Conservation (phyloP, 2,888 invertebrate species). For the Eristalis tenax region DNA sequence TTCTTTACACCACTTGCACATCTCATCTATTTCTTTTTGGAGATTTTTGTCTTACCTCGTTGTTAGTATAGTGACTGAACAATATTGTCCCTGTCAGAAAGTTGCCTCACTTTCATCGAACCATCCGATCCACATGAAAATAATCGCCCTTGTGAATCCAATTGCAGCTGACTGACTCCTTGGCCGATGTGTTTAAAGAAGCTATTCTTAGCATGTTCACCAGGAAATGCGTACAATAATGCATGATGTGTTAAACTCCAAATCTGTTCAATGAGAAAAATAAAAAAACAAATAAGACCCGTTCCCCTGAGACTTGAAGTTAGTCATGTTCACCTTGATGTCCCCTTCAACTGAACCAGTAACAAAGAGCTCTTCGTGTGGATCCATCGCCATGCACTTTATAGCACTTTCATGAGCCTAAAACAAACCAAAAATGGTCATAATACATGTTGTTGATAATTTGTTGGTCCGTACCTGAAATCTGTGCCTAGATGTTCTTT, state of each 20-base stretch:
- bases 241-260: constrained; percentile 96
- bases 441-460: background rate
- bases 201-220: constrained; percentile 96
- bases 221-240: constrained; percentile 92
- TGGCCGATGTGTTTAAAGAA: constrained; percentile 99
- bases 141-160: constrained; percentile 93
- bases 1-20: too few species aligned
- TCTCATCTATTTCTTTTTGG: too few species aligned
- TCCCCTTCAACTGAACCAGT: constrained; percentile 97
- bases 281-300: background rate
- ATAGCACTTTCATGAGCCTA: constrained; percentile 96
- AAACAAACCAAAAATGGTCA: constrained; percentile 53
- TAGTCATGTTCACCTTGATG: constrained; percentile 86
- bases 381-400: constrained; percentile 96
- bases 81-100: constrained; percentile 90
- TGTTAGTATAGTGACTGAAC: constrained; percentile 83
- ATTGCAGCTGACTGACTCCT: constrained; percentile 96
- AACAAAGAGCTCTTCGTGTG: constrained; percentile 97
- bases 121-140: constrained; percentile 99
- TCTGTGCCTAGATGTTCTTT: constrained; percentile 92
- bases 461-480: constrained; percentile 82
- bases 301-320: background rate
- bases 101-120: constrained; percentile 97
- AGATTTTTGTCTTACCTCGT: constrained; percentile 36
- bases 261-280: constrained; percentile 84